Evolutionary conservation across 1,140 invertebrate species (phyloP), one percentile per base, ranked within the genome.

Genomic region (Delia radicum): DNA sequence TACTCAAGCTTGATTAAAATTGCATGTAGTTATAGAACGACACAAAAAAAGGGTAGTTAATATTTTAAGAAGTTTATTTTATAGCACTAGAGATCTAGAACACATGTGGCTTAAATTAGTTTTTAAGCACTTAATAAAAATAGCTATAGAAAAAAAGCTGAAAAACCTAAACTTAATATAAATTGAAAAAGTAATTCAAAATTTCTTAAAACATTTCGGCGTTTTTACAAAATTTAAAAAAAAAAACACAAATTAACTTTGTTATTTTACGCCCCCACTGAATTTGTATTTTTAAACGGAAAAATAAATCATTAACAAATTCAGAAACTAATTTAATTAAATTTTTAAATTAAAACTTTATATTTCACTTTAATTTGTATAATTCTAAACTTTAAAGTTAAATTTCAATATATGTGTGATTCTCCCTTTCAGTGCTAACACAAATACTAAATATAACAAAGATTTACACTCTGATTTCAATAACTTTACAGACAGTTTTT

Each of bases 401-500:
- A 37, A 37, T 10, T 37, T 3, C 33, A 10, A 10, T 37, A 7
- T 37, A 33, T 33, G 33, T 37, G 8, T 13, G 5, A 33, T 33
- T 37, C 8, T 37, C 8, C 13, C 13, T 37, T 10, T 7, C 1
- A 37, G 1, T 37, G 8, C 33, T 10, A n/a, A n/a, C n/a, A n/a
- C n/a, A 37, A 37, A 37, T 10, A 37, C 46, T n/a, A 48, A 10
- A 48, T 77, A 78, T 75, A 73, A 76, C 77, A 76, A 81, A 76
- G 80, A 78, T 76, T 77, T 77, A 76, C 42, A 76, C 3, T 24
- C 63, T 74, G 42, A 37, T 76, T 80, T 77, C 74, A 78, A 79
- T 80, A 82, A 82, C 81, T 82, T 82, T 82, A 77, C 81, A 81
- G 81, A 82, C 81, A 82, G 79, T 82, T 82, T 79, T 77, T 2